Percentiles rank a stretch among this genome's conserved stretches.
Evolutionary conservation across 1,140 invertebrate genomes (phyloP).

Genomic region (Drosophila murphyi): DNA sequence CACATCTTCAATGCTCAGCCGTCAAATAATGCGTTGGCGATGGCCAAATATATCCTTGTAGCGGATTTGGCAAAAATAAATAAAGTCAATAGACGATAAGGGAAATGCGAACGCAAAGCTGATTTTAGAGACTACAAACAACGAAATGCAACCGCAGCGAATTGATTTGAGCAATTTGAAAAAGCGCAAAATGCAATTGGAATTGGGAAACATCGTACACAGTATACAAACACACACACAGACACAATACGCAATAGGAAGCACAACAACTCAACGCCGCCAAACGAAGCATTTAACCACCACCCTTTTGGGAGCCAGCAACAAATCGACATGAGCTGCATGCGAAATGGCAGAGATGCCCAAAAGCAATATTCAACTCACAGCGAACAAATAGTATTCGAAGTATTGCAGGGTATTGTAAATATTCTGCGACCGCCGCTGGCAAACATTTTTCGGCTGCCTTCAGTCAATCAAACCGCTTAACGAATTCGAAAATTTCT

Average conservation of each 20-base stretch:
- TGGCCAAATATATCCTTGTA: slow-evolving; percentile 1
- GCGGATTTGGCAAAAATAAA: slow-evolving; percentile 32
- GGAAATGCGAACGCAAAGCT: slow-evolving; percentile 20
- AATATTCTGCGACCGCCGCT: slow-evolving; percentile 35
- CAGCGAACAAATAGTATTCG: slow-evolving; percentile 22
- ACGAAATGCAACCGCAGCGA: slow-evolving; percentile 68
- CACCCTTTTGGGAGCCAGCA: not conserved
- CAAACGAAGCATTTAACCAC: slow-evolving; percentile 31
- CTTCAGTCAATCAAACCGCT: slow-evolving; percentile 48
- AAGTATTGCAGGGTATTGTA: slow-evolving; percentile 37
- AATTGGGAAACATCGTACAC: slow-evolving; percentile 41
- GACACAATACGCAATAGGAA: not conserved
- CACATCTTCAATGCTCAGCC: too few species aligned
- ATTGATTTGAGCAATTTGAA: slow-evolving; percentile 77
- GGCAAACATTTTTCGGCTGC: slow-evolving; percentile 39
- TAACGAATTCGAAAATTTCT: slow-evolving; percentile 31
- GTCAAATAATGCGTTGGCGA: slow-evolving; percentile 10
- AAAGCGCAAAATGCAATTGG: slow-evolving; percentile 72
- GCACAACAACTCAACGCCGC: not conserved
- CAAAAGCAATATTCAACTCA: slow-evolving; percentile 55
- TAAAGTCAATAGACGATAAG: slow-evolving; percentile 26
- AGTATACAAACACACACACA: not conserved
- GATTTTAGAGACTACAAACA: slow-evolving; percentile 55
- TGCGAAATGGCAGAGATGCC: slow-evolving; percentile 45
- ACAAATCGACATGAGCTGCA: slow-evolving; percentile 34